Percentiles rank a stretch among this genome's conserved stretches.
These are phyloP conservation scores for Neelides sp. DNA, from an alignment of 1,140 invertebrate species.

Conservation along the genomic window DNA sequence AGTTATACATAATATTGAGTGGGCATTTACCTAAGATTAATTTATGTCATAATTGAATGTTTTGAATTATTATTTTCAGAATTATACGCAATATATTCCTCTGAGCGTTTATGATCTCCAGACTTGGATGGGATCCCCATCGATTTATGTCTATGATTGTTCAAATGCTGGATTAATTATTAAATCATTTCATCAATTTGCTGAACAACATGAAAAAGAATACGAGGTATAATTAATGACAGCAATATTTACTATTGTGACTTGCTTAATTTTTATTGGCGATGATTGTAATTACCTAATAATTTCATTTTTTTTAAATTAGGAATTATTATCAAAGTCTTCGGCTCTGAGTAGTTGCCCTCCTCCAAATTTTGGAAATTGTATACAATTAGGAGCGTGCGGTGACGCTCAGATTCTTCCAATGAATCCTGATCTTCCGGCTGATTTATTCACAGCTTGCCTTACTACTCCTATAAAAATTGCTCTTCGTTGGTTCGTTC, in stretches of 20 bases:
- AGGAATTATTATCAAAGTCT: slow-evolving; percentile 32
- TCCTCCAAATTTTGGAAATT: slow-evolving; percentile 55
- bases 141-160: slow-evolving; percentile 98
- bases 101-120: slow-evolving; percentile 95
- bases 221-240: slow-evolving; percentile 51
- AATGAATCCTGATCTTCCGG: slow-evolving; percentile 96
- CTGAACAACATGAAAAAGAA: slow-evolving; percentile 78
- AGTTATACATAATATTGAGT: too few species aligned
- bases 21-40: too few species aligned
- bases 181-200: slow-evolving; percentile 82
- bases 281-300: background rate
- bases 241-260: too few species aligned
- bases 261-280: slow-evolving; percentile 9
- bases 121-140: slow-evolving; percentile 96
- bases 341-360: slow-evolving; percentile 26
- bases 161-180: slow-evolving; percentile 95
- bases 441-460: slow-evolving; percentile 95
- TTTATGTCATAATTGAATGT: too few species aligned
- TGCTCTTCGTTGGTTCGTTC: slow-evolving; percentile 84
- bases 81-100: slow-evolving; percentile 97
- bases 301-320: background rate
- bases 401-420: slow-evolving; percentile 80
- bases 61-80: slow-evolving; percentile 48
- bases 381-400: slow-evolving; percentile 93
- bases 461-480: slow-evolving; percentile 97